These are phyloP conservation scores for Poeciliopsis turrubarensis DNA, from an alignment of 2,113 vertebrate genomes.

Conservation along the genomic window DNA sequence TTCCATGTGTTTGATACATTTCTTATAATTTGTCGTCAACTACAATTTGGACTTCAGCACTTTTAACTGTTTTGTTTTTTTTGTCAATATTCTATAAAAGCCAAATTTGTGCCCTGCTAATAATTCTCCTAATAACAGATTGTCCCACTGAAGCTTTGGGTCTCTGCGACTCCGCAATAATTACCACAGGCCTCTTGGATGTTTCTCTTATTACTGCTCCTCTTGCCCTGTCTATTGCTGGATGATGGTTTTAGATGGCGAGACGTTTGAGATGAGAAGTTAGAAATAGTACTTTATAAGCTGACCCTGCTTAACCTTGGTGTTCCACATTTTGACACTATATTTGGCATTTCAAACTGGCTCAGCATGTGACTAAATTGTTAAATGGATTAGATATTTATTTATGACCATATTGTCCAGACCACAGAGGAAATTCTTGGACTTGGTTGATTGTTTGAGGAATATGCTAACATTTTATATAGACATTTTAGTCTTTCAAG, in stretches of 20 bases:
- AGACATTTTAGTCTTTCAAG: too few species aligned
- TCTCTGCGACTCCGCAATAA: too few species aligned
- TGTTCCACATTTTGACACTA: background rate
- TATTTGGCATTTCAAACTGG: background rate
- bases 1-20: too few species aligned
- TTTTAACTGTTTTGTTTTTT: too few species aligned
- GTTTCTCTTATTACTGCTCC: background rate
- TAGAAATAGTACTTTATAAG: background rate
- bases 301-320: background rate
- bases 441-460: background rate
- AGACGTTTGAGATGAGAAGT: background rate
- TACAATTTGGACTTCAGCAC: too few species aligned
- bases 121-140: too few species aligned
- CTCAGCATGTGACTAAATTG: background rate
- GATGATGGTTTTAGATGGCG: background rate
- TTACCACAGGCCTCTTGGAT: background rate
- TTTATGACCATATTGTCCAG: background rate
- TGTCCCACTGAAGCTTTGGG: too few species aligned
- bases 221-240: too few species aligned
- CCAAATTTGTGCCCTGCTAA: too few species aligned
- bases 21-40: too few species aligned
- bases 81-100: too few species aligned
- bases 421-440: background rate
- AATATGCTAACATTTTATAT: background rate
- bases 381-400: background rate